Base-by-base conservation (phyloP, 30 jellyfish, hydroid and myxozoan species). In the Hydra vulgaris region DNA sequence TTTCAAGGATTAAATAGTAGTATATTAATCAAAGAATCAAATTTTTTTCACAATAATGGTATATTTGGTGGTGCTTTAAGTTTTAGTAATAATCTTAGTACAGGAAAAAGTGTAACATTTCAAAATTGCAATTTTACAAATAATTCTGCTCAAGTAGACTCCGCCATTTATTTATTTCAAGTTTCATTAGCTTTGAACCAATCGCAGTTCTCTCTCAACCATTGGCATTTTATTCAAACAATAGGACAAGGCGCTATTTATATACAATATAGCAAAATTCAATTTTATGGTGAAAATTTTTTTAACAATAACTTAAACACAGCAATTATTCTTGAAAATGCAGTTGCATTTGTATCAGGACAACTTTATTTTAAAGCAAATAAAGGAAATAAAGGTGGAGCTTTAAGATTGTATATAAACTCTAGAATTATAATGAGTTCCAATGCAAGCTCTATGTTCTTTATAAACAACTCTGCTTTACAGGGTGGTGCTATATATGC, bases 401-500 rank as follows among this genome's bases (percentile, higher is more conserved):
- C 79, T 20, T 66, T 78, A 17, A 17, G n/a, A 19, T 61, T 78
- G 54, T 78, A 20, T 54, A 54, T 52, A 27, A 76, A 78, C 53
- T 78, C 85, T 0, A 78, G 54, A 24, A 78, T 78, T 27, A 24
- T 24, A 27, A 21, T 78, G 79, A 53, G 67, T 24, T 23, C 56
- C 21, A 40, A 40, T 40, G n/a, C n/a, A n/a, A 61, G 54, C 0
- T 27, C 67, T 61, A 53, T 54, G 12, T 78, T 53, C 53, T 23
- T n/a, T 53, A 18, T 18, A 0, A 53, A 78, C 54, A 78, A 19
- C 3, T 76, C 85, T 23, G 23, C 19, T 18, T 22, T 23, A 20
- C 20, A 78, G 15, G 85, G 85, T 54, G 85, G 79, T 8, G 85
- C 85, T 16, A 78, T 78, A 23, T 25, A 53, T 78, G 77, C 53